Evolutionary conservation across 2,888 invertebrate species (phyloP), one percentile per base, ranked within the genome.

Genomic region (Nomada lathburiana): DNA sequence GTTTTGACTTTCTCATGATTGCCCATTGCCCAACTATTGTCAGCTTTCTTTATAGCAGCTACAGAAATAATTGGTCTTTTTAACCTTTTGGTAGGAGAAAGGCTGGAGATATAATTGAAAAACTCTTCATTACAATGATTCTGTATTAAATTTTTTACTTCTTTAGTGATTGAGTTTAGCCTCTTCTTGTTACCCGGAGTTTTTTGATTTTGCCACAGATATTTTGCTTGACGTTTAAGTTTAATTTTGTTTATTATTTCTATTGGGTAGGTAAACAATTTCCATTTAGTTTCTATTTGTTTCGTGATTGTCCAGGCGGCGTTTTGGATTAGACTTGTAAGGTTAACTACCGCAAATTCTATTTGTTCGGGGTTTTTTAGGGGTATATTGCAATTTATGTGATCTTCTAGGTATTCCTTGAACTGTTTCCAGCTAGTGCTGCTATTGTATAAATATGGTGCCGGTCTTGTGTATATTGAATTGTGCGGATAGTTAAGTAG

Each of bases 91-190:
- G 59, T 69, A 1, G 57, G 59, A 2, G 47, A 47, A 13, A 47
- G 47, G 10, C 13, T 13, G 11, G 29, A 29, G 5, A 29, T 47
- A 1, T 47, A 10, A 13, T 10, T 13, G 47, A 9, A 10, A 47
- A 3, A 47, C 13, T 47, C 13, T 47, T 47, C 18, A 64, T 26
- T 50, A 10, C 18, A 47, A 13, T 20, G 13, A 11, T 16, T 20
- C 7, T 57, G 69, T 11, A 63, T 42, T 16, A 55, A 59, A 23
- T n/a, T 44, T 47, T 70, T 76, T 3, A 76, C 3, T 52, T 71
- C n/a, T 44, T 64, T 76, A 18, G 0, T 44, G 9, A 52, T 47
- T 67, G n/a, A 13, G n/a, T 72, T 77, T 16, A 71, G 18, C 23
- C 47, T 53, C 3, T 20, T 42, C 23, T 73, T 60, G 5, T 71